A percentile compares a stretch with the other conserved stretches of the same genome.
phyloP scores from a whole-genome alignment of 2,888 invertebrate species.

The Euphydryas editha region DNA sequence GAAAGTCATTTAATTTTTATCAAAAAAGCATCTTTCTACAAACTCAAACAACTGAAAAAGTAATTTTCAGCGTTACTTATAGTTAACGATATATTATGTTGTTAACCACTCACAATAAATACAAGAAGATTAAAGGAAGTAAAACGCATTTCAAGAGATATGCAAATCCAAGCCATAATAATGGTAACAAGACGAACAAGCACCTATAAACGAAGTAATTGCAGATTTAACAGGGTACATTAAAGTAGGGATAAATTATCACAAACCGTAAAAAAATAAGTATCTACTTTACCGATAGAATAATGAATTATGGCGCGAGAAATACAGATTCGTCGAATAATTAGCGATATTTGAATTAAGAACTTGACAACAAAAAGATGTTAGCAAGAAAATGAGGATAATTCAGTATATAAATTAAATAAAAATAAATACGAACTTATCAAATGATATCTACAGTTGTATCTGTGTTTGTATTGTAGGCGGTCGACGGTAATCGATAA shows the following conservation, averaged over 20 bases:
- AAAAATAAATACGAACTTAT: neutral
- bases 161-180: conserved; percentile 24
- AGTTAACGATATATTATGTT: conserved; percentile 11
- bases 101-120: conserved; percentile 14
- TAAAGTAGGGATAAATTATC: neutral
- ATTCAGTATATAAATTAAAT: neutral
- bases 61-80: conserved; percentile 5
- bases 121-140: conserved; percentile 22
- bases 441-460: neutral
- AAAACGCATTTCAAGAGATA: conserved; percentile 22
- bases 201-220: conserved; percentile 9
- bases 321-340: too few relatives aligned
- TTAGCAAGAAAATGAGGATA: too few relatives aligned
- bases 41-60: neutral
- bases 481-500: conserved; percentile 17
- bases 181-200: conserved; percentile 14
- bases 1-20: too few relatives aligned
- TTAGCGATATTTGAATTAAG: neutral
- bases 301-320: neutral
- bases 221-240: neutral
- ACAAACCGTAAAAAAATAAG: neutral
- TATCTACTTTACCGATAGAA: neutral
- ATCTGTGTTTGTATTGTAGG: neutral
- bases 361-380: neutral
- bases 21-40: too few relatives aligned